phyloP scores from a whole-genome alignment of 2,888 invertebrate species.

The Meteorus cinctellus region DNA sequence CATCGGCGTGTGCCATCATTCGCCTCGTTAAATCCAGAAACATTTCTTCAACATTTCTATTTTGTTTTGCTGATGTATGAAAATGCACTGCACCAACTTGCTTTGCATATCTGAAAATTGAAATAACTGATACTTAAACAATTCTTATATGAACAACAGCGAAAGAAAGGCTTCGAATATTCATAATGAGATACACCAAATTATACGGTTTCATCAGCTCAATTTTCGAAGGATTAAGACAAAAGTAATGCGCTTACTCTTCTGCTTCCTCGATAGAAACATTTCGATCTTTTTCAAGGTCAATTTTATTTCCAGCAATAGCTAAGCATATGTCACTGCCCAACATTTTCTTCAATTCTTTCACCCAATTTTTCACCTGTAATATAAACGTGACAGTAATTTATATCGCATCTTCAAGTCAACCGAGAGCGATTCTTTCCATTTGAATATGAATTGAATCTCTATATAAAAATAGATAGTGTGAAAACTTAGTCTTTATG shows the following conservation, averaged over 20 bases:
- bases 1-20: slow-evolving; percentile 77
- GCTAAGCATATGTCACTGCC: slow-evolving; percentile 93
- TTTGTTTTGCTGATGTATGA: slow-evolving; percentile 94
- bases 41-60: slow-evolving; percentile 92
- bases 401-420: too few species aligned
- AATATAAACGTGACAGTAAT: background rate
- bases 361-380: slow-evolving; percentile 98
- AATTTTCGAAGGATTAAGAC: slow-evolving; percentile 31
- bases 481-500: too few species aligned
- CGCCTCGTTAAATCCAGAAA: slow-evolving; percentile 88
- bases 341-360: slow-evolving; percentile 95
- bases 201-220: slow-evolving; percentile 20
- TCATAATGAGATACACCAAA: background rate
- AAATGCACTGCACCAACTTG: slow-evolving; percentile 94
- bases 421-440: too few species aligned
- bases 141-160: background rate
- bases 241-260: slow-evolving; percentile 77
- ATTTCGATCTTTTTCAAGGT: slow-evolving; percentile 92
- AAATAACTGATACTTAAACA: slow-evolving; percentile 1
- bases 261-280: slow-evolving; percentile 90
- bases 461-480: too few species aligned
- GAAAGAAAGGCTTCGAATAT: background rate
- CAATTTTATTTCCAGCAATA: slow-evolving; percentile 98
- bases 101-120: slow-evolving; percentile 84
- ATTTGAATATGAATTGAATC: too few species aligned